Percentiles rank a stretch among this genome's conserved stretches.
phyloP scores from a whole-genome alignment of 2,113 vertebrate genomes.

The Siniperca chuatsi region DNA sequence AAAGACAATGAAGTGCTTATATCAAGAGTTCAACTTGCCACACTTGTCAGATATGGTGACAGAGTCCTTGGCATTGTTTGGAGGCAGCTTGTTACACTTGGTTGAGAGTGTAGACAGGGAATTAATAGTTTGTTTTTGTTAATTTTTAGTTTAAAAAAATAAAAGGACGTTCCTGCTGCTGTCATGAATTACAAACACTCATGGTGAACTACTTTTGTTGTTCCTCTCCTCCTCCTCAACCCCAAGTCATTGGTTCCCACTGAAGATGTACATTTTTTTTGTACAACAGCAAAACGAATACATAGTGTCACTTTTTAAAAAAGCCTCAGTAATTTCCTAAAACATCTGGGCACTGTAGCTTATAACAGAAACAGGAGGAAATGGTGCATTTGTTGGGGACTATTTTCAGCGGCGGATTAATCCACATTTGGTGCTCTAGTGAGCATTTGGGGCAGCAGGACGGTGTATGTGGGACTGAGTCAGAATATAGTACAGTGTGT shows the following conservation, averaged over 20 bases:
- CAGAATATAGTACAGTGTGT: not conserved
- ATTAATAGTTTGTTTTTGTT: not conserved
- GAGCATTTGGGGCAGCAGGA: not conserved
- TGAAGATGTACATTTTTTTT: not conserved
- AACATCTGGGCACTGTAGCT: too few relatives aligned
- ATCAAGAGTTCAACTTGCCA: not conserved
- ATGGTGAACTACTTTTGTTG: not conserved
- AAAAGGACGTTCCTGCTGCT: not conserved
- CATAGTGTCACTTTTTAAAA: not conserved
- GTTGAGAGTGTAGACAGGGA: slow-evolving; percentile 27
- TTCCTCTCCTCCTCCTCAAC: not conserved
- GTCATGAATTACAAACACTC: slow-evolving; percentile 23
- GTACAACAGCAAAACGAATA: not conserved
- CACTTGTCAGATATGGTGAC: not conserved
- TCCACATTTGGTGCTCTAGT: not conserved
- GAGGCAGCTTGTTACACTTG: slow-evolving; percentile 14
- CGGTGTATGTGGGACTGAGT: not conserved
- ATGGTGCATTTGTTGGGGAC: not conserved
- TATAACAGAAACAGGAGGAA: too few relatives aligned
- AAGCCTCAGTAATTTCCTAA: too few relatives aligned
- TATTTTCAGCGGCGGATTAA: not conserved
- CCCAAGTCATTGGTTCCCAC: not conserved
- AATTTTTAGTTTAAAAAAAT: too few relatives aligned
- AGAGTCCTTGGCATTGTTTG: slow-evolving; percentile 11
- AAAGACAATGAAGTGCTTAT: not conserved